A percentile compares a stretch with the other conserved stretches of the same genome.
Conservation (phyloP, 2,797 vertebrate genomes). For the Brotogeris chrysoptera region DNA sequence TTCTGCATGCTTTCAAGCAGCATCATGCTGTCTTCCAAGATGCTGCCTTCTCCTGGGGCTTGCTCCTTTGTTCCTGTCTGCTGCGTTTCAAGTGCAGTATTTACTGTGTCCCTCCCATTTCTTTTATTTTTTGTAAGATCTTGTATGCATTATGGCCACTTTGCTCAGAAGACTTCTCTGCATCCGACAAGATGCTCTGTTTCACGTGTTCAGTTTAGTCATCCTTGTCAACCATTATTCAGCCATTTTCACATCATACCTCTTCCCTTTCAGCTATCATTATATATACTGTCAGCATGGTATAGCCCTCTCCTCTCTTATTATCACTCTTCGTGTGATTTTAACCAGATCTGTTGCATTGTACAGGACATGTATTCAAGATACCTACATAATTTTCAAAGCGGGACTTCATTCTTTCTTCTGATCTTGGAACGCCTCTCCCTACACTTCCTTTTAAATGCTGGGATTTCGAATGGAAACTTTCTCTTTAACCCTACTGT, state of each 20-base stretch:
- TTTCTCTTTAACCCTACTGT: background rate
- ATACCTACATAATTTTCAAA: background rate
- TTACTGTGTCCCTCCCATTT: slow-evolving; percentile 47
- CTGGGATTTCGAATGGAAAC: background rate
- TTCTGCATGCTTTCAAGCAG: slow-evolving; percentile 72
- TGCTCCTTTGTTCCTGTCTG: slow-evolving; percentile 52
- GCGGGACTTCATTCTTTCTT: background rate
- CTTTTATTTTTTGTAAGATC: slow-evolving; percentile 17
- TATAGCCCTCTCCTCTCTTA: slow-evolving; percentile 13
- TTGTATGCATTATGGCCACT: slow-evolving; percentile 2
- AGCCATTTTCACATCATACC: slow-evolving; percentile 5
- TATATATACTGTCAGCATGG: slow-evolving; percentile 30
- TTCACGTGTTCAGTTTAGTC: background rate
- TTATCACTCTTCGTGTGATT: background rate
- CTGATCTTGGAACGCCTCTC: background rate
- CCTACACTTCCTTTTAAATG: background rate
- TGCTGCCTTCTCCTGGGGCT: slow-evolving; percentile 62
- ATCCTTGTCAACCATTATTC: slow-evolving; percentile 23
- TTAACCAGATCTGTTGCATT: background rate
- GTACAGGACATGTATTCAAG: background rate
- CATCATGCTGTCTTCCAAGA: slow-evolving; percentile 62
- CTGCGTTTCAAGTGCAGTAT: slow-evolving; percentile 41
- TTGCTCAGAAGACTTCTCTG: slow-evolving; percentile 38
- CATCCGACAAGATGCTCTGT: background rate
- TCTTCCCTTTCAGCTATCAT: slow-evolving; percentile 34